These are phyloP conservation scores for Macaca nemestrina DNA, from an alignment of 2,113 vertebrate species.

Conservation along the genomic window DNA sequence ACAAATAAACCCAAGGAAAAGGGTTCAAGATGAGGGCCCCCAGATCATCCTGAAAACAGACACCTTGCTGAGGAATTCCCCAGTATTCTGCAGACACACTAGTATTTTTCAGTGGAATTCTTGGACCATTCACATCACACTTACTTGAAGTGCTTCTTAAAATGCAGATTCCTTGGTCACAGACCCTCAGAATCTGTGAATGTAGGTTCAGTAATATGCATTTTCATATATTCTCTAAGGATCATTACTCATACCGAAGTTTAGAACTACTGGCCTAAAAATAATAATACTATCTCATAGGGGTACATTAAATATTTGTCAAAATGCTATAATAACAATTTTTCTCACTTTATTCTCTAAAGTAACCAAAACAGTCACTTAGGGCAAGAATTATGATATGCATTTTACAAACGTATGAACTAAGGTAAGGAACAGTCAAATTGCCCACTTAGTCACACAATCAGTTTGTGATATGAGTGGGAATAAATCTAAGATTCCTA, in stretches of 20 bases:
- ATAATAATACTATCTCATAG: not conserved
- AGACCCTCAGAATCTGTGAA: not conserved
- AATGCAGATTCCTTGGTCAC: not conserved
- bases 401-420: not conserved
- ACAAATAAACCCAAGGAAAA: not conserved
- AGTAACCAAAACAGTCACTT: not conserved
- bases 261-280: not conserved
- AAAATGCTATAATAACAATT: not conserved
- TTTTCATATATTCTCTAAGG: not conserved
- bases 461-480: not conserved
- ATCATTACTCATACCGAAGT: not conserved
- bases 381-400: not conserved
- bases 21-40: not conserved
- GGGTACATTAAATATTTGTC: not conserved
- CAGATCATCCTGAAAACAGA: not conserved
- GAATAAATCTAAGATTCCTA: not conserved
- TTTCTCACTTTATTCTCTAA: not conserved
- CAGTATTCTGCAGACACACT: not conserved
- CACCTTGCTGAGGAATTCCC: not conserved
- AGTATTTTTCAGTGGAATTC: not conserved
- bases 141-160: not conserved
- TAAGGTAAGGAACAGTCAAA: not conserved
- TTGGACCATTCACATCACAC: not conserved
- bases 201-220: not conserved
- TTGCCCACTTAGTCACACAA: not conserved